Base-by-base conservation (phyloP, 2,888 invertebrate genomes). In the Ectropis crepuscularia region DNA sequence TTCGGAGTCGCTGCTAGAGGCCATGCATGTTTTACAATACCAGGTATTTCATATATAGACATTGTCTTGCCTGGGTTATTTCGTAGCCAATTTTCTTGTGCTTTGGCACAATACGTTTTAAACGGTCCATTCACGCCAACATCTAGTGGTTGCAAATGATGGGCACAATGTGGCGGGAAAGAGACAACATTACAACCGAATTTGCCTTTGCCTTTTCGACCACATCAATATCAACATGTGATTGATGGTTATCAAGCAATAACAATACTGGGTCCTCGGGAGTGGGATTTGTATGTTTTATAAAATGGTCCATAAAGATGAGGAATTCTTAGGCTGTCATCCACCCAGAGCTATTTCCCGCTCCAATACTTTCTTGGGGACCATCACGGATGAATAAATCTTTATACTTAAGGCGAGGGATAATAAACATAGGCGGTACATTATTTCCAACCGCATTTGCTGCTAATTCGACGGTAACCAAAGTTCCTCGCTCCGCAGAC, bases 121-220 rank as follows among this genome's bases (percentile, higher is more conserved):
- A 59, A 41, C 9, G 51, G 51, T 11, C 57, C 57, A 28, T 47
- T 36, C 0, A 57, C 47, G 9, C 53, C 51, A 5, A 69, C 70
- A 64, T 72, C 70, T n/a, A 68, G 47, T 42, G 72, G 68, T 43
- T 72, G 72, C 11, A 70, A 50, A n/a, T 57, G 54, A 58, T 72
- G 70, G 39, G 72, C 62, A 47, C 65, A 71, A 68, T 69, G 71
- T 16, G 71, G 70, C 36, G 67, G 71, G 9, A 70, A 65, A 47
- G 66, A 68, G n/a, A n/a, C 12, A 72, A 28, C 59, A 70, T 6
- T 6, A 54, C 8, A 4, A 54, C 11, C 5, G 7, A 6, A n/a
- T 54, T 54, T 57, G 8, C 12, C 2, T 50, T 39, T 4, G 50
- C 50, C 6, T 12, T 38, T 9, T 50, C 38, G 7, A 50, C 38